Evolutionary conservation across 2,888 invertebrate genomes (phyloP).

Genomic region (Elaeidobius kamerunicus): DNA sequence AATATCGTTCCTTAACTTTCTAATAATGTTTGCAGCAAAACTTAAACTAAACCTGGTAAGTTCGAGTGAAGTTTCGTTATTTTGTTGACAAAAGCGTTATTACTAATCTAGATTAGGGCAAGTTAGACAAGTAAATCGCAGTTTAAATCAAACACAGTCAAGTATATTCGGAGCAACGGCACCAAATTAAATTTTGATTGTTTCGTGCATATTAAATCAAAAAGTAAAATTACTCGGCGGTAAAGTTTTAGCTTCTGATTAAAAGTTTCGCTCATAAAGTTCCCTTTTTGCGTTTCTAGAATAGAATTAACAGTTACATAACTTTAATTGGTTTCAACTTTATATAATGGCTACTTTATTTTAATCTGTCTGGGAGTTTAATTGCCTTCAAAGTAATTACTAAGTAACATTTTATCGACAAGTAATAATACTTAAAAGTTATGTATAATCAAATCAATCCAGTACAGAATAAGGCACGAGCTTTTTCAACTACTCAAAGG

Average conservation of each 20-base stretch:
- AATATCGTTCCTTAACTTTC: too few species aligned
- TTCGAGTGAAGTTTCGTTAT: too few species aligned
- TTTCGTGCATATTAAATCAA: slow-evolving; percentile 24
- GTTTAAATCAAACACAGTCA: not conserved
- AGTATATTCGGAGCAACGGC: slow-evolving; percentile 1
- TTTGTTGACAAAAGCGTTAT: too few species aligned
- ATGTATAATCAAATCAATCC: too few species aligned
- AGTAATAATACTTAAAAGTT: too few species aligned
- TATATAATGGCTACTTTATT: slow-evolving; percentile 21
- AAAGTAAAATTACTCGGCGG: slow-evolving; percentile 18
- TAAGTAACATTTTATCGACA: too few species aligned
- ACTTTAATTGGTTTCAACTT: slow-evolving; percentile 22
- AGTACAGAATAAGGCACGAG: too few species aligned
- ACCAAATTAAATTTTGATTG: slow-evolving; percentile 20
- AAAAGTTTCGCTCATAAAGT: slow-evolving; percentile 22
- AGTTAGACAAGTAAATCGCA: not conserved
- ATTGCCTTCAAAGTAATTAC: too few species aligned
- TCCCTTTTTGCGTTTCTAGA: slow-evolving; percentile 17
- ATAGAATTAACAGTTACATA: slow-evolving; percentile 23
- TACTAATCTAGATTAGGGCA: too few species aligned
- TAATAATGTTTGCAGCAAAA: too few species aligned
- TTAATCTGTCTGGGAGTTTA: slow-evolving; percentile 8
- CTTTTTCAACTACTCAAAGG: too few species aligned
- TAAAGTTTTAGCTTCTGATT: slow-evolving; percentile 14
- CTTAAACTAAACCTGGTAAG: too few species aligned